Base-by-base conservation (phyloP, 2,113 vertebrate species). In the Choloepus hoffmanni region DNA sequence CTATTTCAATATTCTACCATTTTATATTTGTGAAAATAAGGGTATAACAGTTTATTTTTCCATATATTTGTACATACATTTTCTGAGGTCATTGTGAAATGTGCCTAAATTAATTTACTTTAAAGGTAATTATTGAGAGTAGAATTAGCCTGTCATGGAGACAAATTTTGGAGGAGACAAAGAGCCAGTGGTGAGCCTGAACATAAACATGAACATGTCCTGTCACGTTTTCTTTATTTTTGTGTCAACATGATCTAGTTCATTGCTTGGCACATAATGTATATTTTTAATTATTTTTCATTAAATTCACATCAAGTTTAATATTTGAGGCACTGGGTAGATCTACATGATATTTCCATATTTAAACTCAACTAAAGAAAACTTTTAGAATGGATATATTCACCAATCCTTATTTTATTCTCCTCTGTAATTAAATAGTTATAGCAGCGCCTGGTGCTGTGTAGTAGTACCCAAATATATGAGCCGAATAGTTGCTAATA, bases 21-120 rank as follows among this genome's bases (percentile, higher is more conserved):
- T 70, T 78, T 21, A 2, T 7, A n/a, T 76, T 55, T 83, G 62
- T 78, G 81, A 36, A 33, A 55, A 50, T 28, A 15, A 36, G 18
- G 8, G 9, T 12, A 0, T 0, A 0, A 2, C 14, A 2, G 18
- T 48, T 82, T 63, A 24, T 48, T 74, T 40, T 74, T 19, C 36
- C 58, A 5, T 28, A 1, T 1, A 0, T 50, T 15, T 58, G 14
- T 13, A 1, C 7, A 30, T 13, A 68, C 2, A 0, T 60, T 23
- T 23, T 30, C 63, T 23, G 9, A 5, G 4, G 9, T 19, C 9
- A 48, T 48, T 15, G 30, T 26, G 40, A 63, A 60, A 12, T 26
- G 9, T 60, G 48, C 16, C n/a, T 33, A 2, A 36, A 43, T 13
- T n/a, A 18, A 58, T 11, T 12, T 4, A 18, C 24, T 53, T 70